Evolutionary conservation across 2,888 invertebrate genomes (phyloP).

Genomic region (Crocallis elinguaria): DNA sequence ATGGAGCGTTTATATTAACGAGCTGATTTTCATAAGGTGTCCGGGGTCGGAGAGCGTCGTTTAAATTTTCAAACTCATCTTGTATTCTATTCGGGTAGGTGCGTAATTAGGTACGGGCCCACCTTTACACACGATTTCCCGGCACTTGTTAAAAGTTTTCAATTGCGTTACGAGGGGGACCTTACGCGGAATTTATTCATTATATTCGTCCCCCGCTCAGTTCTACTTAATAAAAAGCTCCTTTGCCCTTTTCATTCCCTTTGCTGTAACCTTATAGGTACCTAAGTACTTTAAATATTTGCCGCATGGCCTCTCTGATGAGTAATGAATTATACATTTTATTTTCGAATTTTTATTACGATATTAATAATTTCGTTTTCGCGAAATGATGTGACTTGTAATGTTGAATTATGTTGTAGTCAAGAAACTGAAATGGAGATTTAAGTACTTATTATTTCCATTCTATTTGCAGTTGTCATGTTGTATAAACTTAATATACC

Average conservation of each 20-base stretch:
- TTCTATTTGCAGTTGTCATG: no score
- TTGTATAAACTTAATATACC: no score
- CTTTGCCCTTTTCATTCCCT: slow-evolving; percentile 75
- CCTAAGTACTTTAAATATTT: slow-evolving; percentile 78
- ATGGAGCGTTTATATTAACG: slow-evolving; percentile 64
- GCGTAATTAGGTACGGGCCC: slow-evolving; percentile 76
- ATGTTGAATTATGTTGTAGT: slow-evolving; percentile 30
- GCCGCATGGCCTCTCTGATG: slow-evolving; percentile 74
- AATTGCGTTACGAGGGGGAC: slow-evolving; percentile 80
- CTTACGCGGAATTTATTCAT: slow-evolving; percentile 83
- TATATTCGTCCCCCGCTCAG: slow-evolving; percentile 70
- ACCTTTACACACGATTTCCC: slow-evolving; percentile 84
- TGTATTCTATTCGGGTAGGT: slow-evolving; percentile 70
- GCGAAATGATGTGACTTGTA: slow-evolving; percentile 43
- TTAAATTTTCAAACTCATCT: slow-evolving; percentile 78
- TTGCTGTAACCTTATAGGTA: slow-evolving; percentile 66
- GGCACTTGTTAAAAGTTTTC: slow-evolving; percentile 85
- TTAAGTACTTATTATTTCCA: no score
- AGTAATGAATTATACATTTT: slow-evolving; percentile 77
- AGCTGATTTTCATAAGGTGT: slow-evolving; percentile 67
- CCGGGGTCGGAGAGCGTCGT: slow-evolving; percentile 47
- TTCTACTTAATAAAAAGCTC: slow-evolving; percentile 77
- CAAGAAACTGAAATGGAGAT: no score
- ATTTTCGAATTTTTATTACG: slow-evolving; percentile 66
- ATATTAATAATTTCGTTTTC: slow-evolving; percentile 52